Percentiles rank a stretch among this genome's conserved stretches.
These are phyloP conservation scores for Ictalurus furcatus DNA, from an alignment of 2,113 vertebrate species.

Conservation along the genomic window DNA sequence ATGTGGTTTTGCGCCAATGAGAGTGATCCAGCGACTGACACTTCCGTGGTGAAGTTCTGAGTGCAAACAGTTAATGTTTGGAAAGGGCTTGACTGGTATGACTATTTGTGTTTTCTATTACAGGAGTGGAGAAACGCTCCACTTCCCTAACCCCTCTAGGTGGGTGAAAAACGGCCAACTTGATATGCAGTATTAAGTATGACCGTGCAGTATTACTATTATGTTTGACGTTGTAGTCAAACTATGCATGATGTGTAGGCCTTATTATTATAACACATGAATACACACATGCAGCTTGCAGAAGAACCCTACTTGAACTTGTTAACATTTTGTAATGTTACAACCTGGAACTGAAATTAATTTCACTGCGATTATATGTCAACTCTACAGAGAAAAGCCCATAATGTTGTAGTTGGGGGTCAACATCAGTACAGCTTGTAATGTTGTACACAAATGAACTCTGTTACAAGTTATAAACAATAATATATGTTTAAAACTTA, in stretches of 20 bases:
- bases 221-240: background rate
- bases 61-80: slow-evolving; percentile 37
- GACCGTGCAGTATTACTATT: background rate
- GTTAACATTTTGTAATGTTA: background rate
- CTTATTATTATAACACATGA: no score
- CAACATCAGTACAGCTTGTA: background rate
- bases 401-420: no score
- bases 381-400: background rate
- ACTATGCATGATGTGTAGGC: background rate
- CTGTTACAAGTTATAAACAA: no score
- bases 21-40: background rate
- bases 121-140: background rate
- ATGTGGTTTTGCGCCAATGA: slow-evolving; percentile 25
- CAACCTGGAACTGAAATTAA: background rate
- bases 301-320: no score
- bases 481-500: no score
- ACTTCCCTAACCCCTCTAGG: background rate
- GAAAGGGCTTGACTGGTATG: background rate
- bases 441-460: no score
- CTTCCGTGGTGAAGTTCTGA: slow-evolving; percentile 16
- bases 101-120: background rate
- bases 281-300: no score
- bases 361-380: background rate
- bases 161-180: background rate
- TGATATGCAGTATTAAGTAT: background rate